phyloP scores from a whole-genome alignment of 2,888 invertebrate genomes.

The Plutella xylostella region DNA sequence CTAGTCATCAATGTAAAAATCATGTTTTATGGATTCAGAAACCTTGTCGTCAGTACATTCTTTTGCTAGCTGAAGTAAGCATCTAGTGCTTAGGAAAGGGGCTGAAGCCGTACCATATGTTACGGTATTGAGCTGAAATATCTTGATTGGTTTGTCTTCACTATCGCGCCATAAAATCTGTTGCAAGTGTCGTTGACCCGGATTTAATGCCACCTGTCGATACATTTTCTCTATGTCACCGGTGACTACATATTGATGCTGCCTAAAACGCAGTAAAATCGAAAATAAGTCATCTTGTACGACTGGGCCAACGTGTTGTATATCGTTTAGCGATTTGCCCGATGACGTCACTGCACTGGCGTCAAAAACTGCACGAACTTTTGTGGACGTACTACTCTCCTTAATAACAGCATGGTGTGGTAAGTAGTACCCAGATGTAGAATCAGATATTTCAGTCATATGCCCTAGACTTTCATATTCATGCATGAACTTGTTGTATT shows the following conservation, averaged over 20 bases:
- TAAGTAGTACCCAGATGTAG: too few relatives aligned
- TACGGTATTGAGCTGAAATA: slow-evolving; percentile 4
- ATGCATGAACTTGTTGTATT: slow-evolving; percentile 12
- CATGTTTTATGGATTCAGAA: slow-evolving; percentile 2
- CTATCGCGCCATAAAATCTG: slow-evolving; percentile 10
- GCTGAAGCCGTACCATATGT: slow-evolving; percentile 8
- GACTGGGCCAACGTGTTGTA: slow-evolving; percentile 8
- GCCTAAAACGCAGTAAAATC: slow-evolving; percentile 3
- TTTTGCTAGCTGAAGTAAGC: slow-evolving; percentile 6
- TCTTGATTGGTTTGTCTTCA: slow-evolving; percentile 2
- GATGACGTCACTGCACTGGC: slow-evolving; percentile 19
- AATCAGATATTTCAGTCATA: too few relatives aligned
- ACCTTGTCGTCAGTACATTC: slow-evolving; percentile 3
- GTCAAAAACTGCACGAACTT: slow-evolving; percentile 21
- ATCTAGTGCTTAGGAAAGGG: slow-evolving; percentile 1
- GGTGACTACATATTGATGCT: slow-evolving; percentile 2
- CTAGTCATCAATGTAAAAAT: slow-evolving; percentile 8
- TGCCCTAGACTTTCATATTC: slow-evolving; percentile 15
- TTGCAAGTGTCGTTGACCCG: slow-evolving; percentile 4
- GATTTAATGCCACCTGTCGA: not conserved
- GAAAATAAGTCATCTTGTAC: slow-evolving; percentile 8
- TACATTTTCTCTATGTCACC: slow-evolving; percentile 20
- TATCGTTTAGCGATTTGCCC: slow-evolving; percentile 12
- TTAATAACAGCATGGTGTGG: slow-evolving; percentile 20
- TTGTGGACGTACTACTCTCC: slow-evolving; percentile 16